These are phyloP conservation scores for Paradisaea rubra DNA, from an alignment of 2,113 vertebrate genomes.

Conservation along the genomic window DNA sequence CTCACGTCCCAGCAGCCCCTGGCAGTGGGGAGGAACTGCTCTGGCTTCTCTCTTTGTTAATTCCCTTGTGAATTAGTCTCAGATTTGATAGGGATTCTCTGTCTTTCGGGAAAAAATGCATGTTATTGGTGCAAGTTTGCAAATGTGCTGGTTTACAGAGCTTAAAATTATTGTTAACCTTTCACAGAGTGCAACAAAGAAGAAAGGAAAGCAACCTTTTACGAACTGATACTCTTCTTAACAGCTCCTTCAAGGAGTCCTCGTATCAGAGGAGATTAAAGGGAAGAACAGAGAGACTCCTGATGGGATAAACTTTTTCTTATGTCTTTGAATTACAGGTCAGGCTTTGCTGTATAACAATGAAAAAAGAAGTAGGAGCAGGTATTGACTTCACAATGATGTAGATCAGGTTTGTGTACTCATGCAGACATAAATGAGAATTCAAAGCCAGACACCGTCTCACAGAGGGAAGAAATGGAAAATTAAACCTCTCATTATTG, in stretches of 20 bases:
- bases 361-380: background rate
- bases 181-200: background rate
- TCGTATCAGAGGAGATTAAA: background rate
- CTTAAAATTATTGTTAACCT: constrained; percentile 4
- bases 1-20: background rate
- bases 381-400: constrained; percentile 52
- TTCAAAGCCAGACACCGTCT: constrained; percentile 42
- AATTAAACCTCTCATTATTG: constrained; percentile 67
- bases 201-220: background rate
- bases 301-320: constrained; percentile 20
- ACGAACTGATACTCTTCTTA: background rate
- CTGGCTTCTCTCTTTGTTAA: background rate
- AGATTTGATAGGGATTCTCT: background rate
- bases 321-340: constrained; percentile 20
- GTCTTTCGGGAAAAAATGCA: background rate
- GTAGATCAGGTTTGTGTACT: constrained; percentile 47
- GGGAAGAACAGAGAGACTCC: background rate
- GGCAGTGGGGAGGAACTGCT: background rate
- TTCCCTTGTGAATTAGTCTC: background rate
- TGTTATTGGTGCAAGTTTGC: background rate
- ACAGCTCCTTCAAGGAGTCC: background rate
- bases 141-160: background rate
- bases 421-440: constrained; percentile 48
- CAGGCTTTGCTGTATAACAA: constrained; percentile 16
- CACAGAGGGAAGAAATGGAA: constrained; percentile 62